These are phyloP conservation scores for Darevskia nairensis DNA, from an alignment of 2,797 vertebrate species.

Conservation along the genomic window DNA sequence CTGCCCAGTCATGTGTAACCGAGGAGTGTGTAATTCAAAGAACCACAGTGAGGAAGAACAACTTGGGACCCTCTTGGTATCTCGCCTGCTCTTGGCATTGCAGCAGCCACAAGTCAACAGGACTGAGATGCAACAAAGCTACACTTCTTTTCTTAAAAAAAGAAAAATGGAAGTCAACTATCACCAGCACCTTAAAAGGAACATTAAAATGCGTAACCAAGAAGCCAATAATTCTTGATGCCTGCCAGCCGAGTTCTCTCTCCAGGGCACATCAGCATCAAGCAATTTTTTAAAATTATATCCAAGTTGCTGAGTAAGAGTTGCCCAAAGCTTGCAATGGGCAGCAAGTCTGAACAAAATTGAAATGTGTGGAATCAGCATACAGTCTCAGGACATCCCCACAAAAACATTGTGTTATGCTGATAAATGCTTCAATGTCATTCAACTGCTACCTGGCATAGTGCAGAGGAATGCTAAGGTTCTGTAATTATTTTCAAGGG, in stretches of 20 bases:
- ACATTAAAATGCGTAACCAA: background rate
- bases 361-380: conserved; percentile 7
- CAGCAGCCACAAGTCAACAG: background rate
- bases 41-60: too few species aligned
- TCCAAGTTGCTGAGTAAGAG: conserved; percentile 1
- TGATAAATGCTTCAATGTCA: conserved; percentile 2
- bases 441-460: background rate
- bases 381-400: background rate
- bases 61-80: background rate
- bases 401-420: background rate
- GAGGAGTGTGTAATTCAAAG: too few species aligned
- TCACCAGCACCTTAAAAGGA: background rate
- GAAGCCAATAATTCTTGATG: background rate
- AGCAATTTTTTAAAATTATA: background rate
- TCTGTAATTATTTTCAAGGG: conserved; percentile 1
- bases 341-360: background rate
- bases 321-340: background rate
- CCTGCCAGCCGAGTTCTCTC: background rate
- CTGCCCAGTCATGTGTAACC: too few species aligned
- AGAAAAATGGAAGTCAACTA: background rate
- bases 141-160: background rate
- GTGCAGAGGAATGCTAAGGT: background rate
- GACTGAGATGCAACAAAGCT: background rate
- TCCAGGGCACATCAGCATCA: background rate
- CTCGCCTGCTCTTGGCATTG: background rate